These are phyloP conservation scores for Theristicus caerulescens DNA, from an alignment of 2,113 vertebrate species.

Conservation along the genomic window DNA sequence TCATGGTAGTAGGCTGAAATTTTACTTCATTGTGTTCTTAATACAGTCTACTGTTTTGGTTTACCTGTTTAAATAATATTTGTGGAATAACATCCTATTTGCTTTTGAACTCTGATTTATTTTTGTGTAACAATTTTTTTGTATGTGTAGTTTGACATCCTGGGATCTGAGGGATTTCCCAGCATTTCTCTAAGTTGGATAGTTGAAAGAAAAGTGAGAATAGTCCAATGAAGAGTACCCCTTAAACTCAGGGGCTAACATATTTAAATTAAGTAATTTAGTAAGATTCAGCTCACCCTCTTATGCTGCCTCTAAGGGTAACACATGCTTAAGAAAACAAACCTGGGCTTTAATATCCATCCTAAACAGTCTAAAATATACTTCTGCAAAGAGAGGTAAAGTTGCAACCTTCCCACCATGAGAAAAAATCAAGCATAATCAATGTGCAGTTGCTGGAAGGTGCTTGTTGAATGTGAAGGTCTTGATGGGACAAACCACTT, in stretches of 20 bases:
- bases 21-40: not conserved
- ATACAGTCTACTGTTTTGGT: not conserved
- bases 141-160: not conserved
- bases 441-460: not conserved
- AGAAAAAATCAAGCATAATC: not conserved
- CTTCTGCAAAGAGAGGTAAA: not conserved
- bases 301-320: not conserved
- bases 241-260: not conserved
- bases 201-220: not conserved
- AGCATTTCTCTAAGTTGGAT: not conserved
- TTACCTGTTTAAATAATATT: not conserved
- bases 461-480: not conserved
- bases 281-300: not conserved
- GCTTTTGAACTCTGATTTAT: not conserved
- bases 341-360: not conserved
- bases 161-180: not conserved
- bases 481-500: not conserved
- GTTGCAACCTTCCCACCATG: not conserved
- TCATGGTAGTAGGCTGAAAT: not conserved
- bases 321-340: not conserved
- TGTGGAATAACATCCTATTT: not conserved
- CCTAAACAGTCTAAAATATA: not conserved
- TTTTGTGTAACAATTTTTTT: not conserved
- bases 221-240: not conserved
- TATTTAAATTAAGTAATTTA: not conserved